A percentile compares a stretch with the other conserved stretches of the same genome.
Conservation (phyloP, 1,140 invertebrate species). For the Arion vulgaris region DNA sequence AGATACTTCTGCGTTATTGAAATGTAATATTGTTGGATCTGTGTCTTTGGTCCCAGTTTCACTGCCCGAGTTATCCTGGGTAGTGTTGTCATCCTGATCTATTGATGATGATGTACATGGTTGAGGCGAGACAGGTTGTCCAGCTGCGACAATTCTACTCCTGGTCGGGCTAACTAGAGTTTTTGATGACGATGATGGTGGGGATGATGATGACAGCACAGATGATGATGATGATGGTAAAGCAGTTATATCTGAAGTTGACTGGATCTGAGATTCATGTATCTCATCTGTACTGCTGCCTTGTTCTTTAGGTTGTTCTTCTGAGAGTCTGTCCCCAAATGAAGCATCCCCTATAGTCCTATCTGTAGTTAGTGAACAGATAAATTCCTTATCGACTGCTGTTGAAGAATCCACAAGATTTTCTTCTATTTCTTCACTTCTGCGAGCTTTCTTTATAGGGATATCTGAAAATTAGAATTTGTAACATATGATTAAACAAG, state of each 20-base stretch:
- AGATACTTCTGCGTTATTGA: neutral
- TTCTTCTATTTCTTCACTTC: neutral
- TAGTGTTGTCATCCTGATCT: neutral
- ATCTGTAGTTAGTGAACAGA: neutral
- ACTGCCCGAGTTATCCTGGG: too few species aligned
- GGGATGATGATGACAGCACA: neutral
- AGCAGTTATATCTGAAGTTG: neutral
- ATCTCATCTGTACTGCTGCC: neutral
- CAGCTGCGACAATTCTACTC: too few species aligned
- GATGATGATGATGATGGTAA: slow-evolving; percentile 12
- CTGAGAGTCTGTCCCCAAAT: neutral
- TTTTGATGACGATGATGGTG: neutral
- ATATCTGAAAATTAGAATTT: slow-evolving; percentile 1
- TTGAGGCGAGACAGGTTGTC: slow-evolving; percentile 19
- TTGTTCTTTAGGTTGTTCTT: neutral
- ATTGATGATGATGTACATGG: slow-evolving; percentile 15
- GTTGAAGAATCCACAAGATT: neutral
- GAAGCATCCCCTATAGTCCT: neutral
- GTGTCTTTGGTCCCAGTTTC: neutral
- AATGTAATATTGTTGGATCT: neutral
- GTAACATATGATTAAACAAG: neutral
- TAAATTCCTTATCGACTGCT: neutral
- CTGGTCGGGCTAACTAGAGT: neutral
- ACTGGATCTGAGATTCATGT: neutral
- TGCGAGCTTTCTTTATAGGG: neutral